Evolutionary conservation across 2,888 invertebrate genomes (phyloP), one percentile per base, ranked within the genome.

Genomic region (Neocrepidodera transversa): DNA sequence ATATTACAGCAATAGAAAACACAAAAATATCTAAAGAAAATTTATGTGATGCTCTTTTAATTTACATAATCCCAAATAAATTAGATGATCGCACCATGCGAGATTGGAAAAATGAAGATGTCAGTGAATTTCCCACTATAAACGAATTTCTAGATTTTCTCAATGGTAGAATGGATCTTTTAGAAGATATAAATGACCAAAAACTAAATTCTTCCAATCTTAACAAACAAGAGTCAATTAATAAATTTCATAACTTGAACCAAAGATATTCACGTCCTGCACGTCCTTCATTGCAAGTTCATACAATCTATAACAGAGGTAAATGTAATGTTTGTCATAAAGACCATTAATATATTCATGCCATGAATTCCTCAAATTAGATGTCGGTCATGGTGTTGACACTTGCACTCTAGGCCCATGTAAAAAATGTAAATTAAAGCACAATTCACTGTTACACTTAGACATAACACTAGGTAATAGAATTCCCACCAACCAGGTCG

Each of bases 121-220:
- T 7, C 20, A 26, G 23, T 38, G 48, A 58, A 13, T 43, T 53
- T 16, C 53, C 53, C n/a, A 38, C 48, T 26, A 18, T 58, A 16
- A 35, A 58, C 28, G 38, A 53, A 35, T 52, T 58, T 58, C 23
- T 38, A 18, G 53, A 58, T 14, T 53, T 58, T 23, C 11, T 58
- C n/a, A 45, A 58, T 13, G 40, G 38, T 10, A 6, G 48, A 49
- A 17, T 32, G 8, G 50, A 54, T 42, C 36, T 49, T 18, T 60
- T 60, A 35, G 23, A 36, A 36, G 36, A 36, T 36, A 13, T 36
- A 36, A 36, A 36, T 36, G 14, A 36, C 14, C 36, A 36, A 36
- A 36, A 10, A 16, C 2, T 2, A 17, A 40, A 10, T 40, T 40
- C 18, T 17, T 40, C 38, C 16, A 40, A 17, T 2, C 17, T 8